Conservation (phyloP, 2,888 invertebrate species). For the Acleris holmiana region DNA sequence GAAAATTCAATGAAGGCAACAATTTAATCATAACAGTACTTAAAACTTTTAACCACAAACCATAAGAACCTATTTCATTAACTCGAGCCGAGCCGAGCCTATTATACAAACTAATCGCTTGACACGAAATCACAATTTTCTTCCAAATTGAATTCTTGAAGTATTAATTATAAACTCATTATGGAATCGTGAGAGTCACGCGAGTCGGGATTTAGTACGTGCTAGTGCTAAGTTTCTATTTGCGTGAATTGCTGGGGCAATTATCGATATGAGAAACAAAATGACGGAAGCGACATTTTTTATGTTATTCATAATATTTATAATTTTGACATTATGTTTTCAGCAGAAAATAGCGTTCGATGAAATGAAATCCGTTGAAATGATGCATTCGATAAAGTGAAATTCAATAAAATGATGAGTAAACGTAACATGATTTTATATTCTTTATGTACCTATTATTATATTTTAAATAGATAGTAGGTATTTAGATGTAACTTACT, state of each 20-base stretch:
- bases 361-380: no score
- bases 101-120: conserved; percentile 25
- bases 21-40: no score
- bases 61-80: conserved; percentile 12
- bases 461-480: no score
- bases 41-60: neutral
- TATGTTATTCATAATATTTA: no score
- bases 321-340: no score
- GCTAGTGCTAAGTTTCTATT: conserved; percentile 47
- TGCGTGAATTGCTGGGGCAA: conserved; percentile 42
- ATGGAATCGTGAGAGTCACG: conserved; percentile 51
- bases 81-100: neutral
- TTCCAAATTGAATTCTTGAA: conserved; percentile 64
- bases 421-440: no score
- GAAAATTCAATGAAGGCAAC: no score
- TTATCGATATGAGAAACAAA: conserved; percentile 17
- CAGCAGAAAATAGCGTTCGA: no score
- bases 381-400: no score
- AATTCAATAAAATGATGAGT: no score
- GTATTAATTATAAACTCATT: conserved; percentile 66
- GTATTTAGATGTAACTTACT: no score
- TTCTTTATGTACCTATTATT: no score
- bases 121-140: conserved; percentile 36
- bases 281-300: neutral
- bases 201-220: conserved; percentile 51